Evolutionary conservation across 2,888 invertebrate genomes (phyloP).

Genomic region (Eupelmus urozonus): DNA sequence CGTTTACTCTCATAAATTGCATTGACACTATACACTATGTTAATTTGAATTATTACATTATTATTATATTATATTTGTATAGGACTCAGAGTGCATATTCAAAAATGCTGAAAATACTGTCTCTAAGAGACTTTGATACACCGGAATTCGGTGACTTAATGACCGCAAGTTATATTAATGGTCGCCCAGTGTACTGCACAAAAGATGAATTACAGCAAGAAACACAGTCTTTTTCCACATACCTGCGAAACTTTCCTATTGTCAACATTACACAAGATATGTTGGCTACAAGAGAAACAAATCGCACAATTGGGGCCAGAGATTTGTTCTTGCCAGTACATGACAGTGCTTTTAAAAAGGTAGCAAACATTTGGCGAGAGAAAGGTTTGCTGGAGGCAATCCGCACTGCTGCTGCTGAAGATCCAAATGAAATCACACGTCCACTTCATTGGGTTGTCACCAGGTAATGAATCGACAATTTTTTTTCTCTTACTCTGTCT

Average conservation of each 20-base stretch:
- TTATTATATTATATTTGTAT: too few relatives aligned
- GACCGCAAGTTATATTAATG: constrained; percentile 66
- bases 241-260: constrained; percentile 82
- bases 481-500: not conserved
- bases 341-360: constrained; percentile 86
- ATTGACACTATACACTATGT: too few relatives aligned
- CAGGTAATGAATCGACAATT: constrained; percentile 65
- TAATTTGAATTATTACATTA: too few relatives aligned
- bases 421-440: constrained; percentile 78
- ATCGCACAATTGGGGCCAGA: constrained; percentile 78
- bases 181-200: constrained; percentile 64
- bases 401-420: constrained; percentile 80
- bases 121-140: constrained; percentile 69
- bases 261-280: constrained; percentile 84
- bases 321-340: constrained; percentile 82
- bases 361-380: constrained; percentile 87
- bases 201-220: constrained; percentile 69
- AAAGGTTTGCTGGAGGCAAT: constrained; percentile 86
- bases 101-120: constrained; percentile 69
- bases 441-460: constrained; percentile 76
- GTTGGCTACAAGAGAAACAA: constrained; percentile 80
- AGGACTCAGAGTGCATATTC: not conserved
- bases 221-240: constrained; percentile 68
- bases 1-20: too few relatives aligned
- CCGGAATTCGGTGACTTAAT: constrained; percentile 64